A percentile compares a stretch with the other conserved stretches of the same genome.
These are phyloP conservation scores for Tinea trinotella DNA, from an alignment of 2,888 invertebrate species.

Conservation along the genomic window DNA sequence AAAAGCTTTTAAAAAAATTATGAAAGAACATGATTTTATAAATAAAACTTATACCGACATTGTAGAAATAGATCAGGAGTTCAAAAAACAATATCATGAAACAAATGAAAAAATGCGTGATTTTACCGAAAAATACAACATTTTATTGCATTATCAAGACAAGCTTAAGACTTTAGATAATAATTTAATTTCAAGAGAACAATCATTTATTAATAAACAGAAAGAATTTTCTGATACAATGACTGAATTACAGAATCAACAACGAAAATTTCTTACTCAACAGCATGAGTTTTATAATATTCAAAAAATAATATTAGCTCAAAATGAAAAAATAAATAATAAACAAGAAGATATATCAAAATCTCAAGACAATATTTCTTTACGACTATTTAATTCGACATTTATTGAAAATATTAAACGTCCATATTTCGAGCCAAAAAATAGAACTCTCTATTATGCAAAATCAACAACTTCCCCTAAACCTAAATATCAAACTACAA, in stretches of 20 bases:
- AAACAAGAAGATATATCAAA: constrained; percentile 53
- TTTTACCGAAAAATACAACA: constrained; percentile 44
- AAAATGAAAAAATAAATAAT: constrained; percentile 53
- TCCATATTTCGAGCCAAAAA: not conserved
- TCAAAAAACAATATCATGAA: constrained; percentile 33
- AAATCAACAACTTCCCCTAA: too few relatives aligned
- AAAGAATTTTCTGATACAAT: constrained; percentile 40
- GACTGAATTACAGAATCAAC: constrained; percentile 50
- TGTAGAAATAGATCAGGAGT: constrained; percentile 36
- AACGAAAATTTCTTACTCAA: constrained; percentile 51
- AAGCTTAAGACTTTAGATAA: constrained; percentile 37
- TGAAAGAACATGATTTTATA: constrained; percentile 52
- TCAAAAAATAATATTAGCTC: constrained; percentile 50
- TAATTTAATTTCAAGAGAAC: constrained; percentile 34
- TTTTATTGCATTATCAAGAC: constrained; percentile 37
- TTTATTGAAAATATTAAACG: constrained; percentile 52
- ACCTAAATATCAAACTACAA: constrained; percentile 19
- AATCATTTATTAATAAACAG: constrained; percentile 38
- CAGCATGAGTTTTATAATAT: constrained; percentile 54
- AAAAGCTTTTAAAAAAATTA: constrained; percentile 55
- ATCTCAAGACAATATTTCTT: constrained; percentile 53
- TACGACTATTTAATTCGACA: constrained; percentile 33
- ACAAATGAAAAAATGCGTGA: constrained; percentile 41
- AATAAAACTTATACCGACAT: constrained; percentile 43
- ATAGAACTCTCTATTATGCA: not conserved